A percentile compares a stretch with the other conserved stretches of the same genome.
These are phyloP conservation scores for Serrognathus titanus DNA, from an alignment of 2,888 invertebrate species.

Conservation along the genomic window DNA sequence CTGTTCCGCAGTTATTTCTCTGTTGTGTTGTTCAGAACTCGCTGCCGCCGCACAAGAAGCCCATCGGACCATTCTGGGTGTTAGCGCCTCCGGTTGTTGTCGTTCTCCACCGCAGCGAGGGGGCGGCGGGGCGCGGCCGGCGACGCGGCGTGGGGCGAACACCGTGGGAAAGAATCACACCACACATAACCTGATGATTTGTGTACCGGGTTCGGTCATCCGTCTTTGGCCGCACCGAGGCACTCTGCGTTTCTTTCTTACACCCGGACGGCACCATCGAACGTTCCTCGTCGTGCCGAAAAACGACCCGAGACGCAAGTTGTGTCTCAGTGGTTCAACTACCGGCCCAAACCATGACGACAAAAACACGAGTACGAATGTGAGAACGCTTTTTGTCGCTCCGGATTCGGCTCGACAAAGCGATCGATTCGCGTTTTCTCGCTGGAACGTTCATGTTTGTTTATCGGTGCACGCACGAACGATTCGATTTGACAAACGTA, in stretches of 20 bases:
- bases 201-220: slow-evolving; percentile 32
- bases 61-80: slow-evolving; percentile 31
- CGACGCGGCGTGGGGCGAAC: slow-evolving; percentile 28
- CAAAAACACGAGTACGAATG: slow-evolving; percentile 1
- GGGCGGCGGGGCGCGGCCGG: slow-evolving; percentile 14
- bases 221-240: slow-evolving; percentile 22
- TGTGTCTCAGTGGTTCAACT: background rate
- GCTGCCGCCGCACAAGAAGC: slow-evolving; percentile 29
- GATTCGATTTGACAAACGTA: too few species aligned
- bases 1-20: too few species aligned
- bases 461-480: too few species aligned
- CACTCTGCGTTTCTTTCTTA: slow-evolving; percentile 32
- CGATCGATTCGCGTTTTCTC: background rate
- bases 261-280: slow-evolving; percentile 32
- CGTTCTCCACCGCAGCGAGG: slow-evolving; percentile 25
- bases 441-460: too few species aligned
- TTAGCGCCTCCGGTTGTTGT: slow-evolving; percentile 42
- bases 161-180: slow-evolving; percentile 46
- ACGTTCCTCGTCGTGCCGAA: slow-evolving; percentile 6
- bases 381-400: background rate
- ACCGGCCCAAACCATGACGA: background rate
- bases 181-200: slow-evolving; percentile 43
- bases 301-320: background rate
- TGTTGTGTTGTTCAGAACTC: too few species aligned
- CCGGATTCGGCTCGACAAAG: background rate